These are phyloP conservation scores for Eretmochelys imbricata DNA, from an alignment of 2,113 vertebrate species.

Conservation along the genomic window DNA sequence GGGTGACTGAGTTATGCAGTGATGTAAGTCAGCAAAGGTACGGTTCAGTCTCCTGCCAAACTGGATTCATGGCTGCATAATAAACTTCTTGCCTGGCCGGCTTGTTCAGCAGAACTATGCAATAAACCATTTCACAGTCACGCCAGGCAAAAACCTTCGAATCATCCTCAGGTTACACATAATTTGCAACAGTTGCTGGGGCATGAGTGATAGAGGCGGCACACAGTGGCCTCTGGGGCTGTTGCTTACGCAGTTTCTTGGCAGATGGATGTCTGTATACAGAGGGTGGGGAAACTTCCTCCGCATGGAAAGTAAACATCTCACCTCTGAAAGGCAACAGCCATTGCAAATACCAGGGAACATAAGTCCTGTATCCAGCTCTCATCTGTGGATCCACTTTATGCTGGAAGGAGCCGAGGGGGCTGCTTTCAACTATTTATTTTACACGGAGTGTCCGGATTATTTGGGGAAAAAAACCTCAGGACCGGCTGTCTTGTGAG, in stretches of 20 bases:
- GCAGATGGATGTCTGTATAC: neutral
- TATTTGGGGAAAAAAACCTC: neutral
- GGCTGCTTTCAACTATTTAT: neutral
- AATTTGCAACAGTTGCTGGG: neutral
- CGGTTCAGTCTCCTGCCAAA: neutral
- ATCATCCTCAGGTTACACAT: neutral
- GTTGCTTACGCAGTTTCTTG: neutral
- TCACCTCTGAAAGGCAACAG: slow-evolving; percentile 18
- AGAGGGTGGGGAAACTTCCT: slow-evolving; percentile 6
- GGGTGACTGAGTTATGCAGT: neutral
- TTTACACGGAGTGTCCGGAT: neutral
- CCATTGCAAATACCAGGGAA: slow-evolving; percentile 9
- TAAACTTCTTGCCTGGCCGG: neutral
- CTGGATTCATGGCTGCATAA: neutral
- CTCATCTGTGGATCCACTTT: slow-evolving; percentile 7
- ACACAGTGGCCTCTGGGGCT: neutral
- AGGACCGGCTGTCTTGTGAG: neutral
- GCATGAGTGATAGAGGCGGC: neutral
- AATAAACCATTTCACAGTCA: slow-evolving; percentile 11
- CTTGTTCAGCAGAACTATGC: neutral
- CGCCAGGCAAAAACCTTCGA: neutral
- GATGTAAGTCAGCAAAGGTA: neutral
- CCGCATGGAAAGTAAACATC: slow-evolving; percentile 50
- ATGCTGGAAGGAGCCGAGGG: neutral
- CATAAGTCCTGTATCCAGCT: neutral